phyloP scores from a whole-genome alignment of 2,888 invertebrate genomes.

The Drosophila picticornis region DNA sequence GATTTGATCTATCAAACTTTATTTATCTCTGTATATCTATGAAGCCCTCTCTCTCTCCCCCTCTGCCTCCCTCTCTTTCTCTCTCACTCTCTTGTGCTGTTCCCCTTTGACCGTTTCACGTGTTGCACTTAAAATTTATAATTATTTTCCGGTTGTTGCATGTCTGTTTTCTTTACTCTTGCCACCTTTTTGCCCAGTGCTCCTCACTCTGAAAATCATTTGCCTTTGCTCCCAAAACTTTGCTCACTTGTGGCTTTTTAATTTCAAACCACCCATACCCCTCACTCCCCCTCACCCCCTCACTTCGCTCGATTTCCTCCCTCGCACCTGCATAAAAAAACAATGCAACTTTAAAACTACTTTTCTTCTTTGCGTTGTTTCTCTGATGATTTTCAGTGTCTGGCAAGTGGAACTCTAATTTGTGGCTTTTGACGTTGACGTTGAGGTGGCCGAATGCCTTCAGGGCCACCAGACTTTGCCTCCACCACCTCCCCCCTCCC shows the following conservation, averaged over 20 bases:
- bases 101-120: conserved; percentile 11
- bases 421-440: conserved; percentile 62
- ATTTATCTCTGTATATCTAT: neutral
- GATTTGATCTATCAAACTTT: conserved; percentile 30
- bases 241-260: conserved; percentile 58
- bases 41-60: neutral
- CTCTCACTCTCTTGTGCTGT: neutral
- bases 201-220: conserved; percentile 42
- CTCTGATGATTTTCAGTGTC: conserved; percentile 31
- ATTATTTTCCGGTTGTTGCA: conserved; percentile 79
- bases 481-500: neutral
- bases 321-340: conserved; percentile 50
- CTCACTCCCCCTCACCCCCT: neutral
- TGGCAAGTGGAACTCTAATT: conserved; percentile 42
- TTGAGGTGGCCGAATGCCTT: conserved; percentile 26
- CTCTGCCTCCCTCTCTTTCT: neutral
- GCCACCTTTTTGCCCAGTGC: conserved; percentile 6
- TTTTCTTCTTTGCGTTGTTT: conserved; percentile 38
- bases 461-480: conserved; percentile 48
- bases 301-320: neutral
- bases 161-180: conserved; percentile 32
- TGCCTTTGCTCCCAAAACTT: conserved; percentile 50
- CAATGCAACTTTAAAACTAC: conserved; percentile 74
- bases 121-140: conserved; percentile 68
- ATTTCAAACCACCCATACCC: conserved; percentile 30